Evolutionary conservation across 2,113 vertebrate genomes (phyloP), one percentile per base, ranked within the genome.

Genomic region (Pterophyllum scalare): DNA sequence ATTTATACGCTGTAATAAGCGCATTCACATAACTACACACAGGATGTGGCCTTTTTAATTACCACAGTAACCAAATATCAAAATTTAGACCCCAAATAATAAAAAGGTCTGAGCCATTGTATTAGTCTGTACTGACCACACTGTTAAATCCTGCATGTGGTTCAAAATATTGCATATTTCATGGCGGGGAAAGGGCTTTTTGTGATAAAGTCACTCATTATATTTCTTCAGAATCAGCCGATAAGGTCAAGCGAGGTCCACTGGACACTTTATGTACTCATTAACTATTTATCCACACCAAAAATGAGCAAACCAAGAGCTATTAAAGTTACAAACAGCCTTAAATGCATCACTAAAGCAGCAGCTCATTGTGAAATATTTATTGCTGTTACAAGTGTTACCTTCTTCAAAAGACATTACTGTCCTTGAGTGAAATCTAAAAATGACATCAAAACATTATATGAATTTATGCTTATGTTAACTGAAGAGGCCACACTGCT

Each of bases 201-300:
- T 31, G 40, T 70, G 56, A 19, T 56, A 17, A 79, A 59, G 19
- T 10, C 2, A 35, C 8, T 89, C 52, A 49, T 38, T 24, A 61
- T 13, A 78, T 62, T 82, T 75, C n/a, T 58, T 81, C 54, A n/a
- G 52, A 82, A 19, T 26, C 46, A 31, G 24, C 64, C 80, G 76
- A 77, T 79, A 54, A 58, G 13, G 22, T 84, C 49, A 72, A 31
- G 60, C 22, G 10, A 11, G 8, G 26, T 43, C 22, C 19, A 75
- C 24, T 74, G 40, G n/a, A 59, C 22, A 26, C 26, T 60, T 76
- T 49, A 20, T 28, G 64, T 22, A 6, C 15, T 5, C 22, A 33
- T 46, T 64, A 57, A 81, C n/a, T 11, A 7, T 4, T 74, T 31
- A 57, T n/a, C 35, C 46, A 70, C 35, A 28, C 13, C 13, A 38